phyloP scores from a whole-genome alignment of 1,140 invertebrate genomes.

The Phenacoccus solenopsis region DNA sequence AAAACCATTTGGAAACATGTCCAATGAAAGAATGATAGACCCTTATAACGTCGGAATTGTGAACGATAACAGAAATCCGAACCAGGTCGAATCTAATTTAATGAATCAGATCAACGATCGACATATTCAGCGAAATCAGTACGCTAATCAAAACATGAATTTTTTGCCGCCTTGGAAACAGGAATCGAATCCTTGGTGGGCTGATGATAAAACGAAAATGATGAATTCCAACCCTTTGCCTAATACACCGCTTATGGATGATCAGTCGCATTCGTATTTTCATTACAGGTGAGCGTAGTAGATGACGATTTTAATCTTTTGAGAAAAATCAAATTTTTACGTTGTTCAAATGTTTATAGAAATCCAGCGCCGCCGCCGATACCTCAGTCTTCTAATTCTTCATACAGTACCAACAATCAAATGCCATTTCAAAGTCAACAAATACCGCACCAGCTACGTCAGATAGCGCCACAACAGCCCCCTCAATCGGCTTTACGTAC shows the following conservation, averaged over 20 bases:
- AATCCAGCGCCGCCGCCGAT: not conserved
- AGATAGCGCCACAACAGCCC: not conserved
- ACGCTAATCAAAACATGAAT: not conserved
- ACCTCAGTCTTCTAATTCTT: not conserved
- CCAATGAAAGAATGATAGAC: not conserved
- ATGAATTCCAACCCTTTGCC: not conserved
- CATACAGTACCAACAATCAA: not conserved
- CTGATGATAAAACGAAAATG: not conserved
- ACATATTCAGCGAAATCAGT: not conserved
- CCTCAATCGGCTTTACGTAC: not conserved
- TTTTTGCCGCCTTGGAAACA: constrained; percentile 8
- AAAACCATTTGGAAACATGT: not conserved
- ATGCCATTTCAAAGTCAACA: not conserved
- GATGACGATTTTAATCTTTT: not conserved
- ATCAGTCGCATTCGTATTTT: not conserved
- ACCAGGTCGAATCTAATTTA: not conserved
- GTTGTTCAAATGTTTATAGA: not conserved
- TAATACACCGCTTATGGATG: not conserved
- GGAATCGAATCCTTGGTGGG: not conserved
- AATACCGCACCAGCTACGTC: not conserved
- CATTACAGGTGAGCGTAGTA: constrained; percentile 6
- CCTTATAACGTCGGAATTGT: not conserved
- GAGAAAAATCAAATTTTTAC: not conserved
- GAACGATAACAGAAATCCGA: not conserved
- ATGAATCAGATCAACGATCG: not conserved